These are phyloP conservation scores for Epinephelus malabaricus DNA, from an alignment of 2,797 vertebrate species.

Conservation along the genomic window DNA sequence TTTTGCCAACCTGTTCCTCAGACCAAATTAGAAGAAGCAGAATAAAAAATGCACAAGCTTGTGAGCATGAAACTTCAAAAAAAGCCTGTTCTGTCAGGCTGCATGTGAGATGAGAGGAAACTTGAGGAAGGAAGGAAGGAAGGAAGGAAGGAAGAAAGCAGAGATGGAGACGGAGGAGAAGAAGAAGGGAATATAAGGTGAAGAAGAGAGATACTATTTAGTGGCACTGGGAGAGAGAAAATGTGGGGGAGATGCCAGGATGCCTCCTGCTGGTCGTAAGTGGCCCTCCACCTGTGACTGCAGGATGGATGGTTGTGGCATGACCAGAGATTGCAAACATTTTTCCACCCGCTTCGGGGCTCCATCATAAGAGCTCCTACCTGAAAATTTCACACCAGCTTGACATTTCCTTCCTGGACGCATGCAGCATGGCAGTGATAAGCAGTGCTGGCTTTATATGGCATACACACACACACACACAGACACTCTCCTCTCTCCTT, in stretches of 20 bases:
- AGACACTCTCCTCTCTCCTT: background rate
- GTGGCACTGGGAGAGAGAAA: background rate
- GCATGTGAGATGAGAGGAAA: constrained; percentile 29
- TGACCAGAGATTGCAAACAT: constrained; percentile 44
- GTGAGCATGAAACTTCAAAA: constrained; percentile 50
- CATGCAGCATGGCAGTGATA: constrained; percentile 44
- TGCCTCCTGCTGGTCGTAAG: constrained; percentile 74
- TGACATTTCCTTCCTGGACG: constrained; percentile 52
- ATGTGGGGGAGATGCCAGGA: constrained; percentile 47
- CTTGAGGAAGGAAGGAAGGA: background rate
- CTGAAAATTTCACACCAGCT: constrained; percentile 49
- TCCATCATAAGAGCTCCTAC: constrained; percentile 35
- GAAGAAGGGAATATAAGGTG: constrained; percentile 1
- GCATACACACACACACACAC: background rate
- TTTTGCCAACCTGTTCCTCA: constrained; percentile 34
- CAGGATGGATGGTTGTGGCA: constrained; percentile 27
- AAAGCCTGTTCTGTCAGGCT: constrained; percentile 33
- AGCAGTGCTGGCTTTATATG: constrained; percentile 43
- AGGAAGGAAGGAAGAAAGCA: background rate
- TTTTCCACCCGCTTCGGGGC: constrained; percentile 27
- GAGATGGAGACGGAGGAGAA: background rate
- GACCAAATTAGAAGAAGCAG: constrained; percentile 53
- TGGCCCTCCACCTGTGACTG: constrained; percentile 40
- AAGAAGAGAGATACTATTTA: constrained; percentile 21
- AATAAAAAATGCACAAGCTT: constrained; percentile 62